phyloP scores from a whole-genome alignment of 1,140 invertebrate genomes.

The Heliconius hermathena region DNA sequence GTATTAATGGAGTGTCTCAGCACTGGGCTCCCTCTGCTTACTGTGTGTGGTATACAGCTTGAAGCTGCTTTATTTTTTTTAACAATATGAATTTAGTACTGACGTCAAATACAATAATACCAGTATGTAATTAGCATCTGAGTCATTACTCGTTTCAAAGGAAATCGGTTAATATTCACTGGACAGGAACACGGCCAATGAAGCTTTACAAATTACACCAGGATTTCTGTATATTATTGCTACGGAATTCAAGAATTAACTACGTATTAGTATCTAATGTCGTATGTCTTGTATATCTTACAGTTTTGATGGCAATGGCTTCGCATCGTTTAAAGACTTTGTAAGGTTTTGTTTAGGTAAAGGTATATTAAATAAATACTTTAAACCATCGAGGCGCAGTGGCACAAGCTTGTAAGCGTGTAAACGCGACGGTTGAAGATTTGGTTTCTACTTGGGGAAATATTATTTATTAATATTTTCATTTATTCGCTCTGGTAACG shows the following conservation, averaged over 20 bases:
- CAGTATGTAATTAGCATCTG: neutral
- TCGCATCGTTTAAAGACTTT: neutral
- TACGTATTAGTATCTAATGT: constrained; percentile 23
- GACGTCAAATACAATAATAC: neutral
- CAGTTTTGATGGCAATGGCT: neutral
- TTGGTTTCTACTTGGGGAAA: neutral
- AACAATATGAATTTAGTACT: neutral
- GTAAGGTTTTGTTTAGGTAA: neutral
- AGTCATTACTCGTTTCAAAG: constrained; percentile 9
- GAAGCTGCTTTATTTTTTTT: too few species aligned
- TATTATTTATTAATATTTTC: neutral
- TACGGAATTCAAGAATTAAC: constrained; percentile 18
- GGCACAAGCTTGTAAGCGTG: too few species aligned
- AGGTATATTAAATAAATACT: neutral
- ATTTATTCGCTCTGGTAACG: too few species aligned
- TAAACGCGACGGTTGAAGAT: too few species aligned
- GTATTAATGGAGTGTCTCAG: too few species aligned
- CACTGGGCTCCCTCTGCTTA: too few species aligned
- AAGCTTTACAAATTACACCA: constrained; percentile 18
- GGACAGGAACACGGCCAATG: constrained; percentile 17
- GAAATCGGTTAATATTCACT: constrained; percentile 21
- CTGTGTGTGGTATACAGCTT: too few species aligned
- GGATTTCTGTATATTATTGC: constrained; percentile 11
- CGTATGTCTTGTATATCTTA: neutral
- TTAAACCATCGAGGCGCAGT: too few species aligned